Percentiles rank a stretch among this genome's conserved stretches.
These are phyloP conservation scores for Plecotus auritus DNA, from an alignment of 2,113 vertebrate genomes.

Conservation along the genomic window DNA sequence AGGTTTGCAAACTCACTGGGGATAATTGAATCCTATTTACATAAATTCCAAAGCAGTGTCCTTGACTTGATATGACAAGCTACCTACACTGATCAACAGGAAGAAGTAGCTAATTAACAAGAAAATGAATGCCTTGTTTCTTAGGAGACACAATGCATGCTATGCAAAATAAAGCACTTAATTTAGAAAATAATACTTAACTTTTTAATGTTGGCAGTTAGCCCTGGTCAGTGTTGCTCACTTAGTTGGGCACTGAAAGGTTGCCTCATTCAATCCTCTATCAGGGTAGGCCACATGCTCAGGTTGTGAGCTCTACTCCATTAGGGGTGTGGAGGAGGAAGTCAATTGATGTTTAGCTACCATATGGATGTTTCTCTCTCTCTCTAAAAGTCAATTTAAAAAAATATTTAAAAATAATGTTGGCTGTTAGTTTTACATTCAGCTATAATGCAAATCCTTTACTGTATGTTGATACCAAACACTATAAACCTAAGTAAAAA, in stretches of 20 bases:
- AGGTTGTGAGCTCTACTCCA: not conserved
- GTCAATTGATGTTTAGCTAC: not conserved
- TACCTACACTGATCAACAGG: not conserved
- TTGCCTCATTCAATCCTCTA: too few relatives aligned
- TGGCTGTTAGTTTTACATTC: not conserved
- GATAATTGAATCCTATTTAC: conserved; percentile 9
- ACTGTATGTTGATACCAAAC: not conserved
- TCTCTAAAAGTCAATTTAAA: not conserved
- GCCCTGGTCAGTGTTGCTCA: not conserved
- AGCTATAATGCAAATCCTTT: not conserved
- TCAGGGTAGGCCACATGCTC: too few relatives aligned
- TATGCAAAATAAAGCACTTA: not conserved
- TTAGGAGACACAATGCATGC: not conserved
- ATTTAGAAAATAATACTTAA: not conserved
- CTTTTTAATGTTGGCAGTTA: not conserved
- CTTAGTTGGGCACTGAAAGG: not conserved
- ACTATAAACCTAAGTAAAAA: not conserved
- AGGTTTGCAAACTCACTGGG: conserved; percentile 7
- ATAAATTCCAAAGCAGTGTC: not conserved
- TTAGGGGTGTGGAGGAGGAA: not conserved
- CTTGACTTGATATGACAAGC: not conserved
- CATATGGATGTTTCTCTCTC: not conserved
- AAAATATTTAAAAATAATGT: not conserved
- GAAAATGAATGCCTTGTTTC: not conserved
- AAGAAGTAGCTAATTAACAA: conserved; percentile 37